Conservation (phyloP, 2,797 vertebrate species). For the Columba guinea region DNA sequence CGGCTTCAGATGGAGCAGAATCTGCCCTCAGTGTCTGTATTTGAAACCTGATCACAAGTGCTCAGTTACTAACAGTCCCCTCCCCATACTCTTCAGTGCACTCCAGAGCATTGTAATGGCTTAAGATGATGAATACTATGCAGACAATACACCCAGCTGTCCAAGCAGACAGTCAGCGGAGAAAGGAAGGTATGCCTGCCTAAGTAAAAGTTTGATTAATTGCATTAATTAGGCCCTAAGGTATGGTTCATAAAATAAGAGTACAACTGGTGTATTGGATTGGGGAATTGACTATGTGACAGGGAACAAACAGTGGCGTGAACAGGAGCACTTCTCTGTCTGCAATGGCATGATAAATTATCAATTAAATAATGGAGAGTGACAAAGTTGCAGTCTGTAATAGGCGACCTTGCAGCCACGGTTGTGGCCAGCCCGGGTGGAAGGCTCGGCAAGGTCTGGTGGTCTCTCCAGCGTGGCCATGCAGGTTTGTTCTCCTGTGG, state of each 20-base stretch:
- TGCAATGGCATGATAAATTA: slow-evolving; percentile 63
- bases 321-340: slow-evolving; percentile 45
- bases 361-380: slow-evolving; percentile 60
- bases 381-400: slow-evolving; percentile 27
- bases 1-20: background rate
- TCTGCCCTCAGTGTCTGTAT: background rate
- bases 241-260: slow-evolving; percentile 77
- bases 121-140: slow-evolving; percentile 56
- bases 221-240: slow-evolving; percentile 78
- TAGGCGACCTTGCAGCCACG: background rate
- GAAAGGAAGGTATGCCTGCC: slow-evolving; percentile 69
- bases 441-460: background rate
- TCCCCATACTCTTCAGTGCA: background rate
- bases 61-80: background rate
- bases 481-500: background rate
- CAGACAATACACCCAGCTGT: slow-evolving; percentile 65
- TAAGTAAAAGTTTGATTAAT: slow-evolving; percentile 78
- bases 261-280: slow-evolving; percentile 65
- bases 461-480: rapidly evolving
- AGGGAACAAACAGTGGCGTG: slow-evolving; percentile 56
- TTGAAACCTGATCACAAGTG: background rate
- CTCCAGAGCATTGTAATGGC: slow-evolving; percentile 48
- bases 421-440: rapidly evolving
- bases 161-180: slow-evolving; percentile 28
- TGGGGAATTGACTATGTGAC: slow-evolving; percentile 73